A percentile compares a stretch with the other conserved stretches of the same genome.
phyloP scores from a whole-genome alignment of 2,797 vertebrate genomes.

The Crypturellus tataupa region DNA sequence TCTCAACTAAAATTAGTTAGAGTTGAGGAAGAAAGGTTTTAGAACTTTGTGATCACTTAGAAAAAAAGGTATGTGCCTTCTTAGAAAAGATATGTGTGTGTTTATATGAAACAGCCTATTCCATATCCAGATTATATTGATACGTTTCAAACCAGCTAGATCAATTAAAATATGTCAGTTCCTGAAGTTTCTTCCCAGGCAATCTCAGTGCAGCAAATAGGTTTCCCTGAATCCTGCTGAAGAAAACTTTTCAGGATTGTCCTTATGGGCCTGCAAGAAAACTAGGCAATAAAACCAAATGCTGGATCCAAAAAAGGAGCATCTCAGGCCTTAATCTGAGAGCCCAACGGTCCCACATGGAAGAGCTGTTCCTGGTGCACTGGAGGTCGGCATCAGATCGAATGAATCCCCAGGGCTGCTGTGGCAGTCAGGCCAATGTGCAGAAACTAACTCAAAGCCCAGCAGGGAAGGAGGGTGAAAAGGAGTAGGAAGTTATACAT shows the following conservation, averaged over 20 bases:
- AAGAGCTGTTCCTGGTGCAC: not conserved
- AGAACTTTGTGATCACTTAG: not conserved
- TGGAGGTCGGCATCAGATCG: fast-evolving
- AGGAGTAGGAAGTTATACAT: not conserved
- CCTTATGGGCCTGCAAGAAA: not conserved
- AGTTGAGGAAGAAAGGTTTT: not conserved
- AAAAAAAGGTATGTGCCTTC: not conserved
- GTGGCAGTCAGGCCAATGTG: not conserved
- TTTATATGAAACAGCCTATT: not conserved
- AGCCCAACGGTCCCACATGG: not conserved
- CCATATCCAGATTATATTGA: not conserved
- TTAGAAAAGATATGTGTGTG: not conserved
- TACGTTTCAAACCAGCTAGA: not conserved
- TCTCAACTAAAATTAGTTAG: not conserved
- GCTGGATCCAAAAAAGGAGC: not conserved
- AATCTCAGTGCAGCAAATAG: not conserved
- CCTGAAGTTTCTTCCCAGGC: not conserved
- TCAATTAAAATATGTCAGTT: not conserved
- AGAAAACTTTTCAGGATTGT: not conserved
- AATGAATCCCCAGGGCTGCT: not conserved
- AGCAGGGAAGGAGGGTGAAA: not conserved
- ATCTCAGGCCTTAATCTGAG: fast-evolving
- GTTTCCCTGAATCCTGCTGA: not conserved
- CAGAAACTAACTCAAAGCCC: not conserved
- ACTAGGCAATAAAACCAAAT: not conserved